A percentile compares a stretch with the other conserved stretches of the same genome.
These are phyloP conservation scores for Mus spretus DNA, from an alignment of 2,797 vertebrate species.

Conservation along the genomic window DNA sequence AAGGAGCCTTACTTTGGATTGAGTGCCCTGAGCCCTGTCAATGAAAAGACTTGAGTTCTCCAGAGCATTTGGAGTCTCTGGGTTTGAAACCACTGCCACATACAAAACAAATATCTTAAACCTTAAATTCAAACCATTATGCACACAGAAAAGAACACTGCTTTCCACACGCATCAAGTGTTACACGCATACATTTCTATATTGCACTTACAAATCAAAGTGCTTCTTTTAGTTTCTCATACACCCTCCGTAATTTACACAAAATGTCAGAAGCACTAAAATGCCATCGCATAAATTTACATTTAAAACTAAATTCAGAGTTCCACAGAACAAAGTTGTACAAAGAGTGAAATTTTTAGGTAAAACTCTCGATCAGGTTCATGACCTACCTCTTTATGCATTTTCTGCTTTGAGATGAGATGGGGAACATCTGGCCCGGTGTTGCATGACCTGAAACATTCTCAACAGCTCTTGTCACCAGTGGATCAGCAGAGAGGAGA, in stretches of 20 bases:
- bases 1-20: neutral
- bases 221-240: slow-evolving; percentile 46
- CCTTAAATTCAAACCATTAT: slow-evolving; percentile 30
- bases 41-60: slow-evolving; percentile 19
- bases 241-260: slow-evolving; percentile 1
- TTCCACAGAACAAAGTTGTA: neutral
- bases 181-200: slow-evolving; percentile 59
- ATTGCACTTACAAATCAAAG: slow-evolving; percentile 59
- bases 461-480: neutral
- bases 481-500: neutral
- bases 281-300: slow-evolving; percentile 59
- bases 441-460: neutral
- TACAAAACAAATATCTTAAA: slow-evolving; percentile 54
- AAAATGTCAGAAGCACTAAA: slow-evolving; percentile 64
- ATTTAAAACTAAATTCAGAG: slow-evolving; percentile 61
- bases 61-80: slow-evolving; percentile 36
- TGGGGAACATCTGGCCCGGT: neutral
- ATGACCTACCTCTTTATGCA: slow-evolving; percentile 17
- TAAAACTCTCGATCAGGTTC: slow-evolving; percentile 2
- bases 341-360: neutral
- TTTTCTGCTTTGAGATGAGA: slow-evolving; percentile 42
- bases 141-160: slow-evolving; percentile 32
- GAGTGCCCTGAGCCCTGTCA: neutral
- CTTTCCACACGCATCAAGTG: slow-evolving; percentile 54
- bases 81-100: slow-evolving; percentile 1